phyloP scores from a whole-genome alignment of 1,140 invertebrate genomes.

The Brachionus calyciflorus region DNA sequence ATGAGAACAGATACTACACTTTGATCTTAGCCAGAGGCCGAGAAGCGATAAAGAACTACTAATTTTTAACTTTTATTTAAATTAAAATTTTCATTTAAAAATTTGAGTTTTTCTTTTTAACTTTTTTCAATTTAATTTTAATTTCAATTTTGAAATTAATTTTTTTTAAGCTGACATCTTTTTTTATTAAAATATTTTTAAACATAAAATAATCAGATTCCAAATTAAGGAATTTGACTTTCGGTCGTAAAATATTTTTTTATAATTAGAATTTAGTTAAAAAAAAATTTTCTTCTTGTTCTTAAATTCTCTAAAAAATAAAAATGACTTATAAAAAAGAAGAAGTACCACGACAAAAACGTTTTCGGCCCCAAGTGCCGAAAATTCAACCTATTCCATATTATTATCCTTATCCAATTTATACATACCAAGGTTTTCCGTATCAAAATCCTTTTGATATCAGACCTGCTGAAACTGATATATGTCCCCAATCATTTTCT shows the following conservation, averaged over 20 bases:
- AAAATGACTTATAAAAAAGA: conserved; percentile 7
- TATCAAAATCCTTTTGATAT: not conserved
- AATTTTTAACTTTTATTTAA: not conserved
- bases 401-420: conserved; percentile 17
- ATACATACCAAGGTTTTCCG: not conserved
- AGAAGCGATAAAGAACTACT: conserved; percentile 12
- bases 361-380: not conserved
- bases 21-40: conserved; percentile 45
- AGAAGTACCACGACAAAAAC: not conserved
- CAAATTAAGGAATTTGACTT: too few species aligned
- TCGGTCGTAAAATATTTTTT: too few species aligned
- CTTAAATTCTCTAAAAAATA: too few species aligned
- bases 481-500: not conserved
- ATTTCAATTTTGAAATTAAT: not conserved
- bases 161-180: conserved; percentile 3
- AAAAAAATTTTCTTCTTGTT: too few species aligned
- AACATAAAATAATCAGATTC: too few species aligned
- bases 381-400: not conserved
- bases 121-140: conserved; percentile 4
- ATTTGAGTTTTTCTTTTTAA: not conserved
- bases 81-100: not conserved
- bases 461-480: not conserved
- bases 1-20: conserved; percentile 46
- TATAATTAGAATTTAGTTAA: too few species aligned
- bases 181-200: not conserved